A percentile compares a stretch with the other conserved stretches of the same genome.
Conservation (phyloP, 2,113 vertebrate genomes). For the Vimba vimba region DNA sequence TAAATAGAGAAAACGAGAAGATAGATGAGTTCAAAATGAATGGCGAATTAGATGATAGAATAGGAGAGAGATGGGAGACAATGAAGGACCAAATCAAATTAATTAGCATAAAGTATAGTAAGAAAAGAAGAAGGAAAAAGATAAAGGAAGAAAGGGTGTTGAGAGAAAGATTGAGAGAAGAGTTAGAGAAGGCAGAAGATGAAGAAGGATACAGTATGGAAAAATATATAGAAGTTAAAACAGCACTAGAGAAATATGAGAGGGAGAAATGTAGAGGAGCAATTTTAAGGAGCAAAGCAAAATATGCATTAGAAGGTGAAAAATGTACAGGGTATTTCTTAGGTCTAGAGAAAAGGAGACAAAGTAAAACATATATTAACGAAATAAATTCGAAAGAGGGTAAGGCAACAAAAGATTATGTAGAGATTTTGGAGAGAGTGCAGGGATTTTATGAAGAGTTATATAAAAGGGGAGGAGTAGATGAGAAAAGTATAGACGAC, state of each 20-base stretch:
- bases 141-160: neutral
- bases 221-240: neutral
- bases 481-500: too few relatives aligned
- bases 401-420: too few relatives aligned
- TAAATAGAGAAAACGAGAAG: too few relatives aligned
- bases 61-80: too few relatives aligned
- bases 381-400: too few relatives aligned
- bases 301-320: neutral
- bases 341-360: neutral
- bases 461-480: too few relatives aligned
- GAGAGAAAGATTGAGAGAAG: neutral
- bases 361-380: neutral
- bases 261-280: neutral
- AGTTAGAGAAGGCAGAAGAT: neutral
- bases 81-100: too few relatives aligned
- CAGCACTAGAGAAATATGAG: neutral
- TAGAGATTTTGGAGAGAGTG: too few relatives aligned
- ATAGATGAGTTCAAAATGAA: too few relatives aligned
- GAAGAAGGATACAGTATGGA: neutral
- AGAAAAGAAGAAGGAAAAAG: neutral
- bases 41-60: too few relatives aligned
- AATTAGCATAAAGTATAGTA: too few relatives aligned
- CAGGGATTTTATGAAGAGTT: too few relatives aligned
- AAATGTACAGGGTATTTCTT: neutral
- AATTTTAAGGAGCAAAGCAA: neutral